Base-by-base conservation (phyloP, 1,140 invertebrate species). In the Atopsyche davidsoni region DNA sequence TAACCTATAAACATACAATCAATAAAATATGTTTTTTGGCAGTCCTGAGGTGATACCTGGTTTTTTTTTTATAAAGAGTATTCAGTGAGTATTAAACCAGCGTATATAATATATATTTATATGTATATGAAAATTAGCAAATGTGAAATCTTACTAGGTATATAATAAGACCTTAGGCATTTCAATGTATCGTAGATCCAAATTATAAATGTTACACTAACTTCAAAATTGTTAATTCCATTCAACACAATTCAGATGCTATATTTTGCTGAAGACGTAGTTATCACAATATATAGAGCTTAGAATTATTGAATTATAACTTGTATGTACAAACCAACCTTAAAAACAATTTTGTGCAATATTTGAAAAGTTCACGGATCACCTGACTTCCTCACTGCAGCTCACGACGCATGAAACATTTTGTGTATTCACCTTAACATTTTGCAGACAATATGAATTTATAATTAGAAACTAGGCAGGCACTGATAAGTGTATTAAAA, bases 381-480 rank as follows among this genome's bases (percentile, higher is more conserved):
- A n/a, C n/a, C n/a, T n/a, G n/a, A n/a, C n/a, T 23, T 42, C 3
- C 10, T 25, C 9, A 22, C 22, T 23, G 40, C 22, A 25, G 16
- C 4, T 19, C 11, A 23, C 40, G 21, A 6, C 17, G 10, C 22
- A 7, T 7, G n/a, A n/a, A 24, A 28, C 24, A 28, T 28, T 6
- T 6, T 13, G 17, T 13, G 40, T 25, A 42, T 42, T 42, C 40
- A 42, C 4, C 14, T 36, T 31, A 45, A 53, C 46, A 40, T 41
- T 55, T 52, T 41, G 51, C 55, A 53, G 55, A 57, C 55, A 57
- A 57, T 57, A 57, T 57, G 38, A 51, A 57, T 36, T 46, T 46
- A 40, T 52, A 52, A 40, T 47, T 49, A 52, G 54, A 42, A 46
- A 19, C 18, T 56, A 56, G 46, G 45, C 49, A 56, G 46, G 45